Evolutionary conservation across 2,888 invertebrate species (phyloP), one percentile per base, ranked within the genome.

Genomic region (Neria commutata): DNA sequence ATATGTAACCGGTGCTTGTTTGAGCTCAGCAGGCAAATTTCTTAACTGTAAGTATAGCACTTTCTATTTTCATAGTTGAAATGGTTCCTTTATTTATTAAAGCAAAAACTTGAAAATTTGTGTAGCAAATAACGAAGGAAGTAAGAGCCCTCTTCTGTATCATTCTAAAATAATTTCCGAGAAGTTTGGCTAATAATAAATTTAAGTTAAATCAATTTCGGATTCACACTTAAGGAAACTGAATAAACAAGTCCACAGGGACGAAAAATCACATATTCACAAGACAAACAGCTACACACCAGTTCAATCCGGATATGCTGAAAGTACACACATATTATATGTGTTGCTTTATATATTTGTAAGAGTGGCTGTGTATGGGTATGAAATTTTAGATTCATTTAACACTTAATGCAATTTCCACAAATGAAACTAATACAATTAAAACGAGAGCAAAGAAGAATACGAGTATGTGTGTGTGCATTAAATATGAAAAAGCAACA

Each of bases 341-440:
- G 34, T 45, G 17, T 49, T 52, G 40, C 51, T 46, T 29, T 33
- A 8, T 17, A 19, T 8, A 19, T 40, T 40, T 16, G n/a, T 6
- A 46, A 49, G 49, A 16, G 47, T 4, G 16, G n/a, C 11, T n/a
- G 14, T 24, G 14, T 23, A 47, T 24, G n/a, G 47, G 25, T 19
- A 51, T 19, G 33, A 71, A 66, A 71, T 71, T 69, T n/a, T n/a
- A n/a, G n/a, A 49, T 58, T 58, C 54, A 54, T 54, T 58, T 58
- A 58, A 54, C 26, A 48, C 24, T 3, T 42, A 58, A 54, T 54
- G 40, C 63, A 73, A 71, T 72, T 64, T 65, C 65, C 62, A 64
- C 70, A 72, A 70, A 72, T 63, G 72, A 71, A 73, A 65, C 70
- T 64, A 74, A 74, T 67, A 59, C 64, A 66, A 73, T 74, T 74